These are phyloP conservation scores for Monoplex corrugatus DNA, from an alignment of 2,888 invertebrate genomes.

Conservation along the genomic window DNA sequence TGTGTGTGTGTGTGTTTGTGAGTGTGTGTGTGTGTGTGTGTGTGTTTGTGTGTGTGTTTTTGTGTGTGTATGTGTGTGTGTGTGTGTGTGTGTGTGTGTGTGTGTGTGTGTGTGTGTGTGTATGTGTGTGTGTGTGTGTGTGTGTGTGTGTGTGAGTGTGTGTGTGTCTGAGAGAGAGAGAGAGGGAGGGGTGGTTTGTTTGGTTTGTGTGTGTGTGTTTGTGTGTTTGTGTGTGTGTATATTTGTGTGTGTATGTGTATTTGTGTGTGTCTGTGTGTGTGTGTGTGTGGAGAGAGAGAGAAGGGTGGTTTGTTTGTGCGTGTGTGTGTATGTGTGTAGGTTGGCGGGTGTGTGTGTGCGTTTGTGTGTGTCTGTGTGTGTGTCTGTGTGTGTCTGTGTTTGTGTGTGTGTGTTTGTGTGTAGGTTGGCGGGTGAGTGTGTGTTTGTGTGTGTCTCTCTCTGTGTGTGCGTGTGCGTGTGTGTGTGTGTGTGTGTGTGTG, in stretches of 20 bases:
- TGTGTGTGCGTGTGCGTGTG: neutral
- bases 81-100: no score
- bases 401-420: neutral
- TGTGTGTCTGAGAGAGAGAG: neutral
- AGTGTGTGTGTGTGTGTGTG: no score
- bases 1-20: no score
- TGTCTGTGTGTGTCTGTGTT: neutral
- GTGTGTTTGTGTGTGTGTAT: neutral
- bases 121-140: slow-evolving; percentile 6
- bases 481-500: neutral
- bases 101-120: neutral
- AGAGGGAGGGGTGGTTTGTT: neutral
- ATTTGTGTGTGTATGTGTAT: neutral
- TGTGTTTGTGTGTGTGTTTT: no score
- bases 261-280: neutral
- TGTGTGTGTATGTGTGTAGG: no score
- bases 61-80: no score
- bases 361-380: neutral
- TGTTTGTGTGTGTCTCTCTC: neutral
- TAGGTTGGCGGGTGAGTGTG: neutral
- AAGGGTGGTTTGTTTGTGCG: no score
- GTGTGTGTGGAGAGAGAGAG: no score
- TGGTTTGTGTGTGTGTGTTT: neutral
- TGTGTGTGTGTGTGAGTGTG: slow-evolving; percentile 17
- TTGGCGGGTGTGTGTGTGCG: neutral